Evolutionary conservation across 2,113 vertebrate genomes (phyloP).

Genomic region (Antechinus stuartii): DNA sequence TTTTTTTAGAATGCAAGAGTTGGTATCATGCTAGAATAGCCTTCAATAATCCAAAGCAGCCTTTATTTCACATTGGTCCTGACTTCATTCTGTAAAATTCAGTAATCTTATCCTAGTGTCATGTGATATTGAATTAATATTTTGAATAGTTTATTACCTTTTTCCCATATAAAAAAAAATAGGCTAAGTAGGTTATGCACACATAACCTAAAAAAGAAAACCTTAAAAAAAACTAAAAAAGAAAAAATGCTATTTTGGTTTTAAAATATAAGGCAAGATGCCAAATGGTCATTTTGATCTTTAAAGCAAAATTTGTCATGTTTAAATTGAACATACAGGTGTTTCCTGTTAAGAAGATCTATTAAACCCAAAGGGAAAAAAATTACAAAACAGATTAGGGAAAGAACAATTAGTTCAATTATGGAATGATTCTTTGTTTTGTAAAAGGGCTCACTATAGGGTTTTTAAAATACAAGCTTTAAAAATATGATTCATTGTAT

Average conservation of each 20-base stretch:
- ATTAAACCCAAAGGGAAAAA: slow-evolving; percentile 2
- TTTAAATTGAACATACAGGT: slow-evolving; percentile 49
- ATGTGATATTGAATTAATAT: not conserved
- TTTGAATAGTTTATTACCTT: slow-evolving; percentile 20
- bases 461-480: slow-evolving; percentile 4
- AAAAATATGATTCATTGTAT: slow-evolving; percentile 39
- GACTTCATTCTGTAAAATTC: not conserved
- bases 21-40: not conserved
- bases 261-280: slow-evolving; percentile 41
- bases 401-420: slow-evolving; percentile 50
- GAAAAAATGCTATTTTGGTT: slow-evolving; percentile 24
- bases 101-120: not conserved
- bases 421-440: slow-evolving; percentile 50
- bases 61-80: not conserved
- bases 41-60: not conserved
- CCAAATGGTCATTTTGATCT: slow-evolving; percentile 16
- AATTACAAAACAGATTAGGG: slow-evolving; percentile 49
- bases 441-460: slow-evolving; percentile 23
- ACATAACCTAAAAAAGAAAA: not conserved
- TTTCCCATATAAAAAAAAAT: slow-evolving; percentile 22
- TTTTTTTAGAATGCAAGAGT: not conserved
- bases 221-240: not conserved
- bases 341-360: slow-evolving; percentile 33
- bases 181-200: not conserved
- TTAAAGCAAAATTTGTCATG: slow-evolving; percentile 42